Percentiles rank a stretch among this genome's conserved stretches.
Evolutionary conservation across 1,140 invertebrate species (phyloP).

Genomic region (Metopolophium dirhodum): DNA sequence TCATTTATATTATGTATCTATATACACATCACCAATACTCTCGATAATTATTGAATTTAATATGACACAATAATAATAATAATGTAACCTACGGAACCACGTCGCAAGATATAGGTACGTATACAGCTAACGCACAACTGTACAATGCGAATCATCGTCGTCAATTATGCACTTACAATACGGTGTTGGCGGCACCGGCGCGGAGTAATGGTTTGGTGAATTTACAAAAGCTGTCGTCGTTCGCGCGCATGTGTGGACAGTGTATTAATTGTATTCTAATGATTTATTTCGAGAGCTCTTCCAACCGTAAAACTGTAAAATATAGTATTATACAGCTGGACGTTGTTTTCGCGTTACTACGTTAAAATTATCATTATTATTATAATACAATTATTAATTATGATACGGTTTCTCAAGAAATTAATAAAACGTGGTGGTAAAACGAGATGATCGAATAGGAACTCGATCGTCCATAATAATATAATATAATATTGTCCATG

Average conservation of each 20-base stretch:
- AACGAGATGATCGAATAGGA: not conserved
- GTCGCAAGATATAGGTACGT: not conserved
- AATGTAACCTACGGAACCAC: not conserved
- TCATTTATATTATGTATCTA: not conserved
- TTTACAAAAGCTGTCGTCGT: conserved; percentile 28
- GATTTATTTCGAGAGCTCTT: not conserved
- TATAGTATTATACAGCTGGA: not conserved
- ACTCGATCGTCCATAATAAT: not conserved
- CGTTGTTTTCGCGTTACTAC: not conserved
- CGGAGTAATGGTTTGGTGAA: not conserved
- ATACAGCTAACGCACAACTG: not conserved
- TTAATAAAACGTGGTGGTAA: not conserved
- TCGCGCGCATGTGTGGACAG: not conserved
- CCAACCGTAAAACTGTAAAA: not conserved
- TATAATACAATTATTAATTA: not conserved
- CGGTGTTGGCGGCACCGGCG: not conserved
- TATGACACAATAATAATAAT: not conserved
- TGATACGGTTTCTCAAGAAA: not conserved
- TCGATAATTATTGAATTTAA: not conserved
- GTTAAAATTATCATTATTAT: not conserved
- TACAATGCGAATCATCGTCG: not conserved
- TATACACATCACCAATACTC: not conserved
- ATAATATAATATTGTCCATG: not conserved
- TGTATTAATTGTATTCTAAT: conserved; percentile 21
- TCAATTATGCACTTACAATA: conserved; percentile 27